Base-by-base conservation (phyloP, 2,888 invertebrate genomes). In the Synergus gifuensis region DNA sequence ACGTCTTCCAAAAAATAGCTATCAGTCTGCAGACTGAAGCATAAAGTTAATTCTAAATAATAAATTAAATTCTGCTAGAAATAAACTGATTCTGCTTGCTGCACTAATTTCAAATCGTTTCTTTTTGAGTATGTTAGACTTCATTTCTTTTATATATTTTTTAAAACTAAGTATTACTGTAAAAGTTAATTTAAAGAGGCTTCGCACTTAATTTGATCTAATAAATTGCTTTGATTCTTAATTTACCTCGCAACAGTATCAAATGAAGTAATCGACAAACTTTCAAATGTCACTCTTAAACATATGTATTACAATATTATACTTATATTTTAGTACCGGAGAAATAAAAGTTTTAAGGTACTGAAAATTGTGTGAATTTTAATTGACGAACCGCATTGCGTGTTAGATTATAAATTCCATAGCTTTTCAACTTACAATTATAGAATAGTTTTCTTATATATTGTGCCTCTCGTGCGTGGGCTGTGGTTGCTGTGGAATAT, bases 401-500 rank as follows among this genome's bases (percentile, higher is more conserved):
- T 44, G 44, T 46, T 64, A 40, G 9, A 44, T 49, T 46, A 77
- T 22, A 14, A 46, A 16, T 22, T 62, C 11, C 46, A n/a, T 40
- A 73, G 28, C n/a, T 40, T 60, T 22, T 60, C 18, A 60, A 60
- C 60, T 60, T 22, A 62, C 62, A 60, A 18, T 44, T 44, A 76
- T 4, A 28, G 40, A 58, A 16, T 62, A 44, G 1, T 42, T 60
- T 42, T 62, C 18, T 84, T 80, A 84, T 77, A 84, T 82, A 16
- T 83, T 84, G 18, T 82, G 84, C 58, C 82, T 78, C 40, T 89
- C 84, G 77, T 87, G 89, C 4, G 88, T 83, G 8, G 89, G 46
- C 69, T 86, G 88, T 36, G 88, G 86, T 79, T 86, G 89, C 69
- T 88, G 91, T 14, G 93, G 93, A 63, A 92, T 91, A 85, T 93